Evolutionary conservation across 2,888 invertebrate species (phyloP), one percentile per base, ranked within the genome.

Genomic region (Leptinotarsa peninsularis): DNA sequence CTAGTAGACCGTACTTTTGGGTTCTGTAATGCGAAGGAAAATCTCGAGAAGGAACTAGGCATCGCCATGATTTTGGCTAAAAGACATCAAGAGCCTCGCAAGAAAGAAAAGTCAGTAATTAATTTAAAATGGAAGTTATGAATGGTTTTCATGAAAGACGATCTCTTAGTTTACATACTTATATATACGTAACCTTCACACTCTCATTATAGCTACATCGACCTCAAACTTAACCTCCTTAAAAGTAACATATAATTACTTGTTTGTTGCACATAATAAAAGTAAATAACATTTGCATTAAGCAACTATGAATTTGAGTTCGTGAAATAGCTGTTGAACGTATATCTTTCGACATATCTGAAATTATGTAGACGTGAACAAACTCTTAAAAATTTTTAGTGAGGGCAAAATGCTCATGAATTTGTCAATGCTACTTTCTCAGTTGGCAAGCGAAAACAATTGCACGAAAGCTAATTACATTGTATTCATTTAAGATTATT

Each of bases 161-260:
- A n/a, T 63, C 17, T 33, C 43, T 63, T n/a, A 15, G 58, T 23
- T 58, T 23, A 58, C 14, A 58, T 58, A 58, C 43, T 43, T 43
- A 43, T 43, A 43, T 10, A 43, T 10, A 43, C 15, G n/a, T 63
- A 63, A 63, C 63, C 63, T 63, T 63, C 63, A 63, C 63, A 63
- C 17, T 33, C 33, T 63, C 63, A n/a, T 63, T 43, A n/a, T 43
- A 43, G 63, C 33, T 43, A 33, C n/a, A 43, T 17, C 43, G 63
- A 63, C 63, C 63, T 63, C 63, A 63, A 43, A 63, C 63, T 63
- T 63, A 63, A 43, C 63, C 63, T 63, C 63, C 33, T 63, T 63
- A 33, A 27, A 43, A 18, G 43, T 43, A 63, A 33, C 43, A 17
- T 27, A 43, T 63, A 43, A 43, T 33, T 43, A n/a, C 43, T 33